Evolutionary conservation across 1,140 invertebrate genomes (phyloP).

Genomic region (Harpegnathos saltator): DNA sequence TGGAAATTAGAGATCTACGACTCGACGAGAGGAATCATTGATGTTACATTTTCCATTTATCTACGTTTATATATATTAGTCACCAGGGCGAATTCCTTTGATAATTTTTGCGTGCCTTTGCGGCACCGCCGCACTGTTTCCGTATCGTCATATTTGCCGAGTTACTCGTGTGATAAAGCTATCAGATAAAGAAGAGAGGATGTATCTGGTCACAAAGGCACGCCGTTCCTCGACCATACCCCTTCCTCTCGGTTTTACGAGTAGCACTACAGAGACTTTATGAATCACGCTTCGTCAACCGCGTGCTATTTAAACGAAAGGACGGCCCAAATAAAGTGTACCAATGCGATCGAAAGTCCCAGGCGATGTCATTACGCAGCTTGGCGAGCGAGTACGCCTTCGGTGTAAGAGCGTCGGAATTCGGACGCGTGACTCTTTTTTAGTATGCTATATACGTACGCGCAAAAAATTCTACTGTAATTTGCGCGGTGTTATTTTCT

Average conservation of each 20-base stretch:
- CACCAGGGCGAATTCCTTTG: not conserved
- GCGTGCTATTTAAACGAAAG: slow-evolving; percentile 55
- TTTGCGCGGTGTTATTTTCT: too few species aligned
- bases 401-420: slow-evolving; percentile 2
- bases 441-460: not conserved
- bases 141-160: slow-evolving; percentile 26
- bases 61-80: not conserved
- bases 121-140: slow-evolving; percentile 15
- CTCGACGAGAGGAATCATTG: not conserved
- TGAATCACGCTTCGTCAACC: slow-evolving; percentile 46
- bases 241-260: slow-evolving; percentile 40
- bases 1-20: not conserved
- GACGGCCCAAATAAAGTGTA: slow-evolving; percentile 45
- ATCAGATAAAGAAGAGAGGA: slow-evolving; percentile 39
- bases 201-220: slow-evolving; percentile 49
- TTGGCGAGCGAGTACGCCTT: not conserved
- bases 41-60: not conserved
- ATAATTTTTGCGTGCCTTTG: not conserved
- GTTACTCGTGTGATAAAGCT: slow-evolving; percentile 41
- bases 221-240: slow-evolving; percentile 39
- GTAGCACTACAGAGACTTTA: slow-evolving; percentile 34
- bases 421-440: not conserved
- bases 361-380: slow-evolving; percentile 12
- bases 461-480: not conserved
- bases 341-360: slow-evolving; percentile 23